Evolutionary conservation across 2,797 vertebrate species (phyloP), one percentile per base, ranked within the genome.

Genomic region (Rhinophrynus dorsalis): DNA sequence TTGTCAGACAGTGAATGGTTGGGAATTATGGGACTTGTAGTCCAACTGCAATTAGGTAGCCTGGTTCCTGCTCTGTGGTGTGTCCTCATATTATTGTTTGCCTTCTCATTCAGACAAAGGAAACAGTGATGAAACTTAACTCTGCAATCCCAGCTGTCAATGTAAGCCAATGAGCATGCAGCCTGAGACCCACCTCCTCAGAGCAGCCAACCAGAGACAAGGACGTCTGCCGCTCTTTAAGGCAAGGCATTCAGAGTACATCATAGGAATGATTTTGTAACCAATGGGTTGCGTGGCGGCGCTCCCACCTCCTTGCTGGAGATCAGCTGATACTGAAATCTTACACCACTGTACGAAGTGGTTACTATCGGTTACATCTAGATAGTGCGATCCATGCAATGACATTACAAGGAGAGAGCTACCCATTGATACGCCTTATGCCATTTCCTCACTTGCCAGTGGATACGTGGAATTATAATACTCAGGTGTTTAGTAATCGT

Each of bases 171-270:
- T 63, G 27, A 62, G 21, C 33, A 18, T 11, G 12, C 38, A 1
- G 4, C 60, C 0, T n/a, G 27, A 75, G 40, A 66, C 70, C 55
- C 37, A 20, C 47, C 83, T 65, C 30, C 67, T 85, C 77, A 68
- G 69, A 38, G 76, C 71, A 82, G 74, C 76, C 76, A 71, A 33
- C 24, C 9, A 75, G 3, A 29, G 10, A 26, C 51, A 24, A 18
- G 35, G 59, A 29, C 48, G 50, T n/a, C 7, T 38, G 3, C 17
- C 29, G n/a, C 20, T 33, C 9, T 12, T 2, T 10, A 35, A 35
- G 32, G 3, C 9, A 35, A 35, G 9, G 32, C 20, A 10, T 2
- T n/a, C n/a, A n/a, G n/a, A n/a, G n/a, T n/a, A n/a, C n/a, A n/a
- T n/a, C n/a, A n/a, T n/a, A n/a, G n/a, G n/a, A n/a, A n/a, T n/a